phyloP scores from a whole-genome alignment of 2,113 vertebrate species.

The Chloropsis hardwickii region DNA sequence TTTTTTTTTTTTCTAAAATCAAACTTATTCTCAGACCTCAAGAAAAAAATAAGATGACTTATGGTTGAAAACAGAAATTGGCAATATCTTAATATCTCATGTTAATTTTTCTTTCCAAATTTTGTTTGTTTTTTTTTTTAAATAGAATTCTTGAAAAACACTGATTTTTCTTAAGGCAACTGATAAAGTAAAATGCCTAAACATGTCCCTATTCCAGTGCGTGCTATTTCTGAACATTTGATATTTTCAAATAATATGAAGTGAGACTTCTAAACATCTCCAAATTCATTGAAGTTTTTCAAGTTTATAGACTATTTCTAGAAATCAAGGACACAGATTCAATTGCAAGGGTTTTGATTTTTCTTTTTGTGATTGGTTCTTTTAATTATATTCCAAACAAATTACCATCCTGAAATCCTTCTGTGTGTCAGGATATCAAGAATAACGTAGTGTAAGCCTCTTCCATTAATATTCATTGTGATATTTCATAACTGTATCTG shows the following conservation, averaged over 20 bases:
- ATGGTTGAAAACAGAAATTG: not conserved
- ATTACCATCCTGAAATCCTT: not conserved
- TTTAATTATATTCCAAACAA: not conserved
- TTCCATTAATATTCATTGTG: slow-evolving; percentile 1
- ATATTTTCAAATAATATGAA: not conserved
- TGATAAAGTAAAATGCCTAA: not conserved
- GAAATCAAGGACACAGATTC: not conserved
- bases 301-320: not conserved
- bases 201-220: not conserved
- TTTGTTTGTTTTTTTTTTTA: not conserved
- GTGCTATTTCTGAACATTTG: not conserved
- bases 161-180: not conserved
- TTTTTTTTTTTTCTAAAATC: not conserved
- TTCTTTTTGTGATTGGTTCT: not conserved
- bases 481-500: not conserved
- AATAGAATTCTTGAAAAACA: not conserved
- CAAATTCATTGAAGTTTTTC: not conserved
- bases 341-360: not conserved
- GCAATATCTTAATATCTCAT: not conserved
- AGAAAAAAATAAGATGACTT: not conserved
- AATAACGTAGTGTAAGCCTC: not conserved
- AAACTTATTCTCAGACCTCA: not conserved
- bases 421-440: not conserved
- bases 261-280: not conserved
- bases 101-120: not conserved